phyloP scores from a whole-genome alignment of 2,888 invertebrate species.

The Epinotia nisella region DNA sequence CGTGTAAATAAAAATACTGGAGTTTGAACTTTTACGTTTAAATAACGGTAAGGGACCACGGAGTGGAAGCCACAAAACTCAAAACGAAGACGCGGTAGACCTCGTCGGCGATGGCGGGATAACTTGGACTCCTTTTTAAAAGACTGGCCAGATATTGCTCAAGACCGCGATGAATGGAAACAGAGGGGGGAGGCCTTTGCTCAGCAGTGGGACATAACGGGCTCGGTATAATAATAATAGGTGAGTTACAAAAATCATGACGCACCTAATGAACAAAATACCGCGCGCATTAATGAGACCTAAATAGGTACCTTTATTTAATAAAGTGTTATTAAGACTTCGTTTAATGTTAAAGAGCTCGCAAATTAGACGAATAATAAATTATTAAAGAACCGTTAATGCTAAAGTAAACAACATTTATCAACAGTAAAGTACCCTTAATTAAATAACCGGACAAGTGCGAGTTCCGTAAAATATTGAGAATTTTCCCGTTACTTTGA shows the following conservation, averaged over 20 bases:
- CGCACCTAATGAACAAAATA: background rate
- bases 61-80: too few relatives aligned
- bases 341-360: slow-evolving; percentile 6
- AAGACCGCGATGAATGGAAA: too few relatives aligned
- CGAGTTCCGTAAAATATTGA: too few relatives aligned
- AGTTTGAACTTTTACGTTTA: slow-evolving; percentile 21
- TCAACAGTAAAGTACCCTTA: slow-evolving; percentile 31
- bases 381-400: slow-evolving; percentile 29
- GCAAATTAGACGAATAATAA: slow-evolving; percentile 17
- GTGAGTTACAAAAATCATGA: background rate
- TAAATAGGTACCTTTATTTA: background rate
- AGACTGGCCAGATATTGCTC: too few relatives aligned
- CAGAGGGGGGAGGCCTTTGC: too few relatives aligned
- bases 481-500: too few relatives aligned
- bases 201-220: too few relatives aligned
- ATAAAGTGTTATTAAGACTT: slow-evolving; percentile 7
- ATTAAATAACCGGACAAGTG: too few relatives aligned
- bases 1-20: slow-evolving; percentile 55
- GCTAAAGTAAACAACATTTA: slow-evolving; percentile 28
- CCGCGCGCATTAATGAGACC: background rate
- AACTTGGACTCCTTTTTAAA: too few relatives aligned
- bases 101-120: too few relatives aligned
- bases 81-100: too few relatives aligned
- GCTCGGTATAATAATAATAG: too few relatives aligned
- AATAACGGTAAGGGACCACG: background rate